These are phyloP conservation scores for Otus scops DNA, from an alignment of 2,797 vertebrate species.

Conservation along the genomic window DNA sequence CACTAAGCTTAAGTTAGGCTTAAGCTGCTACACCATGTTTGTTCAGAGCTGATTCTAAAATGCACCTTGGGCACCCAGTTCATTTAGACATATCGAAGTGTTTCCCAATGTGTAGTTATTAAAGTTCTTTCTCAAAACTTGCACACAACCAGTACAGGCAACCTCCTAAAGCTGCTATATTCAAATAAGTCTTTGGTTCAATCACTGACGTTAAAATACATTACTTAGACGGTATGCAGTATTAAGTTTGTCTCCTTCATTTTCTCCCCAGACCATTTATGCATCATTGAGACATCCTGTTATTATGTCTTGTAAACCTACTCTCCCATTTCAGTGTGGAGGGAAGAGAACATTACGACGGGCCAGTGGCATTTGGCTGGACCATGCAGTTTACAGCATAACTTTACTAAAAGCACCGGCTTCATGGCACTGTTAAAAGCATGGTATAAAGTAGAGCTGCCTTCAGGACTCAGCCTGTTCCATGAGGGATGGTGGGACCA, in stretches of 20 bases:
- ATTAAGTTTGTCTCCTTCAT: constrained; percentile 12
- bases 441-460: not conserved
- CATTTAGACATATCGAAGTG: not conserved
- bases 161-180: not conserved
- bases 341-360: not conserved
- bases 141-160: not conserved
- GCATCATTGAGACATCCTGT: constrained; percentile 46
- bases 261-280: constrained; percentile 49
- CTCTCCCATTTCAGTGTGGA: constrained; percentile 37
- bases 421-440: not conserved
- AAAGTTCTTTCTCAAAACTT: not conserved
- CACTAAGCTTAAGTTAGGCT: accelerated
- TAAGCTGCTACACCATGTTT: not conserved
- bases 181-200: not conserved
- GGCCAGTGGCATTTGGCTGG: constrained; percentile 8
- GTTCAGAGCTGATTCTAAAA: not conserved
- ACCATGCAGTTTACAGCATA: not conserved
- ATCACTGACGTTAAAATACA: not conserved
- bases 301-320: constrained; percentile 29
- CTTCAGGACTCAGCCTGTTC: not conserved
- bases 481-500: not conserved
- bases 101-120: not conserved
- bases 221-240: not conserved
- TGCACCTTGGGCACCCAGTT: not conserved
- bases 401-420: not conserved